phyloP scores from a whole-genome alignment of 2,888 invertebrate species.

The Azorinus chamasolen region DNA sequence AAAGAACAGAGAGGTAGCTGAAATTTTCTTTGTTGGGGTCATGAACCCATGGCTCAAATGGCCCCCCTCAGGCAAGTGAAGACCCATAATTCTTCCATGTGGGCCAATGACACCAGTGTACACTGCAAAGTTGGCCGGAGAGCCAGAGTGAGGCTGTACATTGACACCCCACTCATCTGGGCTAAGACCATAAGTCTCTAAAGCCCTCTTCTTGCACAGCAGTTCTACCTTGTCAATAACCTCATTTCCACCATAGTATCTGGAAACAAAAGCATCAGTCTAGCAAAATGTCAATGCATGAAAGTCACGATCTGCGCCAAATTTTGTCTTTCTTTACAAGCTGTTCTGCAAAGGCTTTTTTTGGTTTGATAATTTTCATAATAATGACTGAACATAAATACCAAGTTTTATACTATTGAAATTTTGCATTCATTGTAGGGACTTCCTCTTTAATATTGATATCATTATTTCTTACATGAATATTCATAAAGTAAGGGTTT shows the following conservation, averaged over 20 bases:
- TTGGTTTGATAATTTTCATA: too few relatives aligned
- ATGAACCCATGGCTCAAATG: constrained; percentile 93
- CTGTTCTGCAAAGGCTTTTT: too few relatives aligned
- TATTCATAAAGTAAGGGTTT: too few relatives aligned
- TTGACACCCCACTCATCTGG: constrained; percentile 98
- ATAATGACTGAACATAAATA: too few relatives aligned
- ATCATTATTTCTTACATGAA: too few relatives aligned
- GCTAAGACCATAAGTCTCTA: constrained; percentile 93
- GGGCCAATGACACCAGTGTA: constrained; percentile 95
- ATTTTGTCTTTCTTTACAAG: too few relatives aligned
- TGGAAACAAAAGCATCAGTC: constrained; percentile 87
- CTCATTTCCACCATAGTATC: constrained; percentile 99
- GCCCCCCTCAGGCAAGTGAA: constrained; percentile 98
- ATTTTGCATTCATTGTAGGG: too few relatives aligned
- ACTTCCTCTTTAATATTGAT: too few relatives aligned
- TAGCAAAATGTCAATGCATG: background rate
- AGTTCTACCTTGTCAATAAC: constrained; percentile 97
- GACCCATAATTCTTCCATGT: constrained; percentile 97
- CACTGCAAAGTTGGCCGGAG: constrained; percentile 98
- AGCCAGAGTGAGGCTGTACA: constrained; percentile 98
- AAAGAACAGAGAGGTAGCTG: constrained; percentile 98
- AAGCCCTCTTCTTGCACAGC: constrained; percentile 94
- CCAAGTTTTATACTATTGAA: too few relatives aligned
- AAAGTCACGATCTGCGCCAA: background rate
- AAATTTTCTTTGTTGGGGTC: constrained; percentile 95